Conservation (phyloP, 2,888 invertebrate genomes). For the Chrysolina oricalcia region DNA sequence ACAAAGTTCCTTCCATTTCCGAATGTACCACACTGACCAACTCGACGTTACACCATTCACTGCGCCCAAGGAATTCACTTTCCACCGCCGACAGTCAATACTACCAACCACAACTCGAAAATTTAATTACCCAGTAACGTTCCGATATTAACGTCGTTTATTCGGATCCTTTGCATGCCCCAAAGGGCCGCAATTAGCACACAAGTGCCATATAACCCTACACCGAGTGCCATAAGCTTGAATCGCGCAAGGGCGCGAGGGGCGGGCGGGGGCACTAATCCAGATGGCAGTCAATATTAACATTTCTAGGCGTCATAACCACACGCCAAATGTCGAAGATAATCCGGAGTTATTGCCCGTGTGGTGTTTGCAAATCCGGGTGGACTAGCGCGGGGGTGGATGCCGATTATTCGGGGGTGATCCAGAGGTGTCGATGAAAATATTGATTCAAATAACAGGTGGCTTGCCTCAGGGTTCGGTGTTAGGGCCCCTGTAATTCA, state of each 20-base stretch:
- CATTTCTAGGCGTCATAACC: conserved; percentile 69
- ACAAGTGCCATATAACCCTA: conserved; percentile 44
- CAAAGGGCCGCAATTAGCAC: conserved; percentile 50
- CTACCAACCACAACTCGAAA: conserved; percentile 39
- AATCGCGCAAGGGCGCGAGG: conserved; percentile 2
- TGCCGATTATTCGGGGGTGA: conserved; percentile 27
- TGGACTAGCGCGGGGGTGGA: conserved; percentile 30
- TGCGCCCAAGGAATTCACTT: conserved; percentile 34
- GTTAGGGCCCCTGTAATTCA: too few species aligned
- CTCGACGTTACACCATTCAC: not conserved
- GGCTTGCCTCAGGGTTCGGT: too few species aligned
- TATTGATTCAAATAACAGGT: too few species aligned
- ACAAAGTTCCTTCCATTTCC: not conserved
- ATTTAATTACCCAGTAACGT: conserved; percentile 51
- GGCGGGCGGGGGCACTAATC: conserved; percentile 48
- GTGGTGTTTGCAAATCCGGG: conserved; percentile 57
- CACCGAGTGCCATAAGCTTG: conserved; percentile 27
- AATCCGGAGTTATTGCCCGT: conserved; percentile 68
- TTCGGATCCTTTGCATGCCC: conserved; percentile 48
- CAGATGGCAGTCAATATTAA: conserved; percentile 68
- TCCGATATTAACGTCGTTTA: conserved; percentile 50
- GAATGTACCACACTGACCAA: not conserved
- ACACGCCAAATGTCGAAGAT: conserved; percentile 66
- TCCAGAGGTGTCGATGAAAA: not conserved
- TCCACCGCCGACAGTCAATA: conserved; percentile 42